These are phyloP conservation scores for Axea sp. DNA, from an alignment of 2,888 invertebrate species.

Conservation along the genomic window DNA sequence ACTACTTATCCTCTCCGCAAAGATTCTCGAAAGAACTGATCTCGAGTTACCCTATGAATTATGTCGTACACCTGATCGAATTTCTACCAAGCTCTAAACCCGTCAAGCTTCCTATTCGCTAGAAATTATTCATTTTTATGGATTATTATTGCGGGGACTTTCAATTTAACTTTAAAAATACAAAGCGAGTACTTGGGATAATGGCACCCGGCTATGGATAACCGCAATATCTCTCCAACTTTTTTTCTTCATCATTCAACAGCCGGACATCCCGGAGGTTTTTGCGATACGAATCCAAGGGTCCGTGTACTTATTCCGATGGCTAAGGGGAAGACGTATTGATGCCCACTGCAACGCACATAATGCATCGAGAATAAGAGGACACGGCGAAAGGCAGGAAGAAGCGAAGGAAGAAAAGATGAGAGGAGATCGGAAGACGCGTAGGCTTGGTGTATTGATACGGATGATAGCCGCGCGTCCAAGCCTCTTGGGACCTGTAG, in stretches of 20 bases:
- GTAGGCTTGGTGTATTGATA: slow-evolving; percentile 69
- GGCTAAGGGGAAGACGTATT: slow-evolving; percentile 32
- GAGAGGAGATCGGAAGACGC: slow-evolving; percentile 28
- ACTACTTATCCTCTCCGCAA: slow-evolving; percentile 18
- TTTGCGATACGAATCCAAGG: slow-evolving; percentile 28
- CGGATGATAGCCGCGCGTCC: slow-evolving; percentile 67
- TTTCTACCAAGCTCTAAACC: background rate
- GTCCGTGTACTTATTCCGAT: slow-evolving; percentile 19
- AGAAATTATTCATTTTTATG: slow-evolving; percentile 28
- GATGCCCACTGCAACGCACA: slow-evolving; percentile 33
- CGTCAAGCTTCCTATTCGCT: background rate
- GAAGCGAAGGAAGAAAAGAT: slow-evolving; percentile 36
- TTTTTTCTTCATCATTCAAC: slow-evolving; percentile 35
- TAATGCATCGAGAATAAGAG: slow-evolving; percentile 34
- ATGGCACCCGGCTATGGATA: slow-evolving; percentile 1
- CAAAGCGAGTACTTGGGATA: slow-evolving; percentile 14
- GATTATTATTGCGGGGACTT: slow-evolving; percentile 18
- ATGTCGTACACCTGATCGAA: slow-evolving; percentile 37
- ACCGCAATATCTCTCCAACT: slow-evolving; percentile 13
- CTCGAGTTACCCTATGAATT: slow-evolving; percentile 34
- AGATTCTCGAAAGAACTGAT: slow-evolving; percentile 31
- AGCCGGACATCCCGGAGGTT: slow-evolving; percentile 25
- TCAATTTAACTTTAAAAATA: slow-evolving; percentile 35
- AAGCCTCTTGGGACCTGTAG: slow-evolving; percentile 71
- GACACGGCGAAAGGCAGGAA: slow-evolving; percentile 36